Evolutionary conservation across 1,140 invertebrate genomes (phyloP), one percentile per base, ranked within the genome.

Genomic region (Camponotus pennsylvanicus): DNA sequence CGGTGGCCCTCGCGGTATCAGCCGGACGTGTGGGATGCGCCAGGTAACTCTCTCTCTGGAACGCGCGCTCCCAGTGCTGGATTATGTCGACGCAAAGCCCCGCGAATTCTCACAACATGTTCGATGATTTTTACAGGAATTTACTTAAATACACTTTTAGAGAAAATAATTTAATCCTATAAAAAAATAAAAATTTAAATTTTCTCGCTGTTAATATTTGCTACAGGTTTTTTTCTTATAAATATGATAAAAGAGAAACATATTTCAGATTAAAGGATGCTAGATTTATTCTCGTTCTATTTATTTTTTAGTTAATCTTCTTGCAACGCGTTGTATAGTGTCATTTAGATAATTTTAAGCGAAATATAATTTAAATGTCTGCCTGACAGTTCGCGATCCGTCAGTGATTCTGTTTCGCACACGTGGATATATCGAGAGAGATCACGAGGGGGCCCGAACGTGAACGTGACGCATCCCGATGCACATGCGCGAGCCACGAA

Each of bases 1-100:
- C 88, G 77, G 67, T 84, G 86, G 71, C 61, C 73, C 64, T 69
- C 63, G 64, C 45, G 63, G 77, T 89, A 90, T 78, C 88, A 76
- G 57, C 76, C 87, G 73, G 45, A 45, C 70, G 64, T 67, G 57
- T 66, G 66, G 78, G 86, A 83, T 87, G 89, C 88, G 71, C 85
- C 42, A 66, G 79, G 85, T 87, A 89, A 76, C 85, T 63, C 76
- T 78, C 52, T 52, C 52, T 52, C 27, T 45, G 64, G 71, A 59
- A 64, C 45, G 75, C n/a, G 55, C 40, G 45, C 34, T 40, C n/a
- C 78, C 89, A 87, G 71, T 63, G 63, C 32, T 59, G 88, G 49
- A 85, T 45, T 57, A 27, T 11, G 7, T 9, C 11, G 3, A 49
- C n/a, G 13, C 1, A 27, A 66, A 32, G 66, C 37, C 52, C 82